phyloP scores from a whole-genome alignment of 53 echinoderm and acorn worm genomes.

The Paracentrotus lividus region DNA sequence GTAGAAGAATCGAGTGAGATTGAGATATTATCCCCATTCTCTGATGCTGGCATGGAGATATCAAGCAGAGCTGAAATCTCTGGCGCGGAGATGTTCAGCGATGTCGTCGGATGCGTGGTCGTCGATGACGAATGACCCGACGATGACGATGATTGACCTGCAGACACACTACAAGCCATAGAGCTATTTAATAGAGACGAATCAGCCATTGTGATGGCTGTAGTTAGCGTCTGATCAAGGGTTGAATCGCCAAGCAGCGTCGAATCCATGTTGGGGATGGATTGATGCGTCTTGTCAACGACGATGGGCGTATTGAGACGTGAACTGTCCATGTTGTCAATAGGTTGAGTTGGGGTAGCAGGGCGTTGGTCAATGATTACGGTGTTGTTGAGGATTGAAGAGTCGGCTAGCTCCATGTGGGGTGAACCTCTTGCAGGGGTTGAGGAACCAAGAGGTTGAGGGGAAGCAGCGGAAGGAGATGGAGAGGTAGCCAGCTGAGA shows the following conservation, averaged over 20 bases:
- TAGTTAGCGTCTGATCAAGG: not conserved
- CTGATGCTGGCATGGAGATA: slow-evolving; percentile 83
- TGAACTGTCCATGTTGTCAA: not conserved
- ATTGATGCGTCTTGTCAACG: slow-evolving; percentile 33
- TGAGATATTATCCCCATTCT: slow-evolving; percentile 69
- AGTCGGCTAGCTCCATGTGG: not conserved
- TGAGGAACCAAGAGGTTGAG: slow-evolving; percentile 64
- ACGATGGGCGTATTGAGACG: slow-evolving; percentile 42
- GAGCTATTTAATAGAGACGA: slow-evolving; percentile 20
- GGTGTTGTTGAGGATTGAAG: slow-evolving; percentile 57
- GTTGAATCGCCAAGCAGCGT: slow-evolving; percentile 13
- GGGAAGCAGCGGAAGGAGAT: slow-evolving; percentile 30
- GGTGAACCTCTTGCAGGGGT: slow-evolving; percentile 40
- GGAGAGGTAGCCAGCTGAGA: slow-evolving; percentile 65
- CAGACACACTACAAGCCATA: not conserved
- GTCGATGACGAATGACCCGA: not conserved
- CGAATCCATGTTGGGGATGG: slow-evolving; percentile 1
- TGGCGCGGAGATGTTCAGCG: slow-evolving; percentile 80
- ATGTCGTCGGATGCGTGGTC: slow-evolving; percentile 14
- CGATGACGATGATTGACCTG: not conserved
- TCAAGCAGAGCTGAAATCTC: slow-evolving; percentile 87
- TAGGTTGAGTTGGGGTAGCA: slow-evolving; percentile 27
- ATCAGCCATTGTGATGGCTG: slow-evolving; percentile 13
- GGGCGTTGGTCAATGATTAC: slow-evolving; percentile 49
- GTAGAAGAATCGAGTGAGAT: slow-evolving; percentile 60